Conservation (phyloP, 2,888 invertebrate genomes). For the Tuberolachnus salignus region DNA sequence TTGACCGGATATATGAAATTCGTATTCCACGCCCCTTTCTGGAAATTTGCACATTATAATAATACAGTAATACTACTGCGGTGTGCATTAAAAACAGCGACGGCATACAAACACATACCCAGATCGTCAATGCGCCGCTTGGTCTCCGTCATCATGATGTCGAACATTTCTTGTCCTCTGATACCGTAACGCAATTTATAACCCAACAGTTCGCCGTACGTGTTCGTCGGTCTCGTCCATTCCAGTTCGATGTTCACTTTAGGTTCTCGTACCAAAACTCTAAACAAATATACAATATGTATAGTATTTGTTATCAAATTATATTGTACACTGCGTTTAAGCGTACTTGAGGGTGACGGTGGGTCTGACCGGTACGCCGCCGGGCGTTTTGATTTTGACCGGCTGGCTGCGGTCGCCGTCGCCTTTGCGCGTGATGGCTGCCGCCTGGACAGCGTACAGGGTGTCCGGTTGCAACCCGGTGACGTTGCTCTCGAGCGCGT, state of each 20-base stretch:
- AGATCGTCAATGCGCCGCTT: constrained; percentile 78
- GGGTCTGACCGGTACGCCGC: constrained; percentile 88
- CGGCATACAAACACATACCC: constrained; percentile 62
- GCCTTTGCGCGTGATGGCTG: constrained; percentile 94
- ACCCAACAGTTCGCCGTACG: constrained; percentile 85
- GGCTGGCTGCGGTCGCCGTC: constrained; percentile 92
- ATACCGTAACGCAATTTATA: constrained; percentile 87
- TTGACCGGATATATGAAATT: constrained; percentile 93
- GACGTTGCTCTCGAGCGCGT: constrained; percentile 80
- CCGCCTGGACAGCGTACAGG: constrained; percentile 90
- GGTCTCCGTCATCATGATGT: constrained; percentile 72
- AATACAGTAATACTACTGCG: not conserved
- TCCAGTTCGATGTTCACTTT: constrained; percentile 84
- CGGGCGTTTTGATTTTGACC: constrained; percentile 86
- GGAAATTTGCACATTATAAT: constrained; percentile 55
- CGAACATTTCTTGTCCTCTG: constrained; percentile 77
- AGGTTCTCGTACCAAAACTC: constrained; percentile 84
- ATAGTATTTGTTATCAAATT: not conserved
- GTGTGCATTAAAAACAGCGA: not conserved
- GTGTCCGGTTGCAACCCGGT: constrained; percentile 94
- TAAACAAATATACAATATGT: constrained; percentile 61
- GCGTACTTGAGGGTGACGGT: constrained; percentile 78
- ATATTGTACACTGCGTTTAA: too few species aligned
- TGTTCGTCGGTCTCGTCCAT: constrained; percentile 88
- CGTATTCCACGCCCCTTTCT: constrained; percentile 93